Conservation (phyloP, 2,113 vertebrate genomes). For the Ancistrus triradiatus region DNA sequence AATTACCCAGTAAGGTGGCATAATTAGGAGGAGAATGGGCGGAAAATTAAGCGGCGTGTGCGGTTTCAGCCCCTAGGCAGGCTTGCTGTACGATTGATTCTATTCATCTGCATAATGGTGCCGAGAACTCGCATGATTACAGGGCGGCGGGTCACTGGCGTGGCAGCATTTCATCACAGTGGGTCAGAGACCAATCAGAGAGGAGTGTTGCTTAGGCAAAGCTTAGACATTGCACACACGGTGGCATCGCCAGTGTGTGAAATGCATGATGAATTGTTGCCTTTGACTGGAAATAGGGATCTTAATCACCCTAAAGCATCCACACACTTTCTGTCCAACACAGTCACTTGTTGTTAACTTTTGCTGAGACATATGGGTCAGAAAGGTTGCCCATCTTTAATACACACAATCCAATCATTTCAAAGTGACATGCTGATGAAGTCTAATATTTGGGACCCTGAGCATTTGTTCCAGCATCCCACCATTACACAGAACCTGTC, state of each 20-base stretch:
- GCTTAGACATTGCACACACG: neutral
- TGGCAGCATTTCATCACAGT: neutral
- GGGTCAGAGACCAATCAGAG: neutral
- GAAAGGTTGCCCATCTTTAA: too few relatives aligned
- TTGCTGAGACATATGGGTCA: too few relatives aligned
- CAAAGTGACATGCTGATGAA: too few relatives aligned
- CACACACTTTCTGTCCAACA: too few relatives aligned
- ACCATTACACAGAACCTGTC: too few relatives aligned
- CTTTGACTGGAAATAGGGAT: neutral
- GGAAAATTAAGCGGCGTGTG: constrained; percentile 15
- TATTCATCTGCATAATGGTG: neutral
- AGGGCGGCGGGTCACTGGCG: neutral
- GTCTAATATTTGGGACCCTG: too few relatives aligned
- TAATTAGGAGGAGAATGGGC: constrained; percentile 19
- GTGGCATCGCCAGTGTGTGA: neutral
- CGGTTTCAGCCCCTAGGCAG: neutral
- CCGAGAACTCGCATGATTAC: neutral
- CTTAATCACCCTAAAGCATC: neutral
- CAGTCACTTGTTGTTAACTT: too few relatives aligned
- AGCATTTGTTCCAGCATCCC: too few relatives aligned
- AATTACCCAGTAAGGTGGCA: constrained; percentile 11
- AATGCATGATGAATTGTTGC: neutral
- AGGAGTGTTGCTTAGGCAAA: neutral
- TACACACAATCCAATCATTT: too few relatives aligned
- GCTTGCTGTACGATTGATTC: constrained; percentile 5